Evolutionary conservation across 2,888 invertebrate genomes (phyloP), one percentile per base, ranked within the genome.

Genomic region (Aphelenchoides bicaudatus): DNA sequence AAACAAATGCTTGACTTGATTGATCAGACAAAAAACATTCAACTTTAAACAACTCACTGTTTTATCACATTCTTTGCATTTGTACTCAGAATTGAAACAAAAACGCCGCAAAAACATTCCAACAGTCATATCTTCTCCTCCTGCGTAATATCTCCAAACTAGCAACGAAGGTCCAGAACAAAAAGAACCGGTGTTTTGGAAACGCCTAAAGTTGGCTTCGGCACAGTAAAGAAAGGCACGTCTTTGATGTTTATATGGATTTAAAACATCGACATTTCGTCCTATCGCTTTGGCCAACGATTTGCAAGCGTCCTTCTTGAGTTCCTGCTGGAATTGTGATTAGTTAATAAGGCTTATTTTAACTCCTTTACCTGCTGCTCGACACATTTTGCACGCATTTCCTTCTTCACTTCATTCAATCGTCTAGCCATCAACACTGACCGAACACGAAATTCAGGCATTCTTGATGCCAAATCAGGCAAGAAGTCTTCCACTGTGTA

Each of bases 91-190:
- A 58, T 88, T 87, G 72, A 70, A 79, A 54, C 73, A 77, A 60
- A 68, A 79, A 31, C 73, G 73, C 13, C 92, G 89, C 43, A 98
- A 83, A 79, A 96, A 98, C 63, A 88, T 88, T 31, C 94, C 96
- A 43, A 98, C 82, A 1, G 93, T 88, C 71, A 96, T 91, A 80
- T 98, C 98, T 78, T 92, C 90, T 23, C 87, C 85, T 0, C 91
- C 91, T 27, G 30, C 61, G 81, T 98, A 98, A 82, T 92, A 89
- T 76, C 90, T 88, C 91, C 98, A 96, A 56, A 86, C 86, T 0
- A 90, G 88, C 54, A 90, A 86, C 88, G 89, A 89, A 0, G 91
- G 91, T 75, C 88, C 88, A 0, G 91, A 89, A 79, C 92, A 92
- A 79, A 90, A 91, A 58, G 87, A 87, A 0, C 90, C 90, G 2